phyloP scores from a whole-genome alignment of 2,113 vertebrate species.

The Chascanopsetta lugubris region DNA sequence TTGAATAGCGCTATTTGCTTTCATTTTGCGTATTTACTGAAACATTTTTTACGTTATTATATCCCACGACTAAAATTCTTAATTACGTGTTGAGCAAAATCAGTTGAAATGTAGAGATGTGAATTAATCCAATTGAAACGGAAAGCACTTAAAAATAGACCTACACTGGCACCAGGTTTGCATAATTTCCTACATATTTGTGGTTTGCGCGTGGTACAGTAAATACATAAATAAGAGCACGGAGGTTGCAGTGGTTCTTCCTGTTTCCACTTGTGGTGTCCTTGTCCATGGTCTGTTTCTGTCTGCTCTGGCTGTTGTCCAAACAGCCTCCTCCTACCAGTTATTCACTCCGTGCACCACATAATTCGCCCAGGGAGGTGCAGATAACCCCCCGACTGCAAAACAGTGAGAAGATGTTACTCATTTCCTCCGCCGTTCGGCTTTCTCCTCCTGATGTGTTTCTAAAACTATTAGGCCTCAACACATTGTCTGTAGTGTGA shows the following conservation, averaged over 20 bases:
- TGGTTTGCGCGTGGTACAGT: constrained; percentile 60
- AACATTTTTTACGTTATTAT: constrained; percentile 11
- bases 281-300: constrained; percentile 59
- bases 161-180: constrained; percentile 36
- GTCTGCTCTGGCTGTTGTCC: constrained; percentile 43
- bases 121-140: constrained; percentile 39
- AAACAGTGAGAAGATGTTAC: constrained; percentile 50
- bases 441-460: constrained; percentile 24
- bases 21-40: constrained; percentile 6
- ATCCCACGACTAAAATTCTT: not conserved
- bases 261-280: constrained; percentile 79
- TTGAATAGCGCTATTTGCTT: constrained; percentile 15
- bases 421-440: constrained; percentile 62
- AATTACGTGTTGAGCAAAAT: constrained; percentile 6
- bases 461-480: not conserved
- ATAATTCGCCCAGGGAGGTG: constrained; percentile 67
- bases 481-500: constrained; percentile 3
- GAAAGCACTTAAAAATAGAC: constrained; percentile 52
- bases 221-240: constrained; percentile 72
- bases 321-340: constrained; percentile 50
- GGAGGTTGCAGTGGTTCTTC: constrained; percentile 59
- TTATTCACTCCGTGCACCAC: constrained; percentile 56
- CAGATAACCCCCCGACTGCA: constrained; percentile 42
- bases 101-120: constrained; percentile 12
- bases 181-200: constrained; percentile 74